Percentiles rank a stretch among this genome's conserved stretches.
Conservation (phyloP, 2,113 vertebrate genomes). For the Chionomys nivalis region DNA sequence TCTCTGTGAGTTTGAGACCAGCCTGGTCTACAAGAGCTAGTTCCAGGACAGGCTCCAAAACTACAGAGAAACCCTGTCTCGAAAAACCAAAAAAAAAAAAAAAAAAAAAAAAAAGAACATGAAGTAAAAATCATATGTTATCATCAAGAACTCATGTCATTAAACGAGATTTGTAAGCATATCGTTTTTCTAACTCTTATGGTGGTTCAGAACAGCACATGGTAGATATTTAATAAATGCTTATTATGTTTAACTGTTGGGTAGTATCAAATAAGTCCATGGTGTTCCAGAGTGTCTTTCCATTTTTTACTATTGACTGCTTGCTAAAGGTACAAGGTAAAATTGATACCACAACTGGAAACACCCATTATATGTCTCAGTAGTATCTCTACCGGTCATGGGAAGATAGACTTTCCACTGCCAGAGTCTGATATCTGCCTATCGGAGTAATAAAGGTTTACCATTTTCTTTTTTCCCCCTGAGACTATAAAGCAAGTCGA, state of each 20-base stretch:
- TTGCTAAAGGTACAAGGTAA: constrained; percentile 4
- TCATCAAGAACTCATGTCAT: neutral
- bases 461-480: neutral
- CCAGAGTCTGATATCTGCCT: neutral
- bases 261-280: neutral
- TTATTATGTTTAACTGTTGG: neutral
- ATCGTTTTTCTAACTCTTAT: neutral
- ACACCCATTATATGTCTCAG: neutral
- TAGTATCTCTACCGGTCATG: neutral
- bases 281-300: neutral
- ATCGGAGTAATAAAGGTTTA: constrained; percentile 28
- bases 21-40: too few relatives aligned
- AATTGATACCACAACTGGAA: constrained; percentile 11
- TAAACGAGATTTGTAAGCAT: neutral
- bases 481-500: neutral
- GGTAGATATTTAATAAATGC: neutral
- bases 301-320: neutral
- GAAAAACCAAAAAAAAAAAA: too few relatives aligned
- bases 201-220: neutral
- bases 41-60: too few relatives aligned
- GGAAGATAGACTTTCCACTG: constrained; percentile 26
- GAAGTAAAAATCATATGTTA: constrained; percentile 24
- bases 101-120: too few relatives aligned
- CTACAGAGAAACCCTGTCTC: too few relatives aligned
- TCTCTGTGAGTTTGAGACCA: too few relatives aligned